Conservation (phyloP, 2,113 vertebrate species). For the Zosterops japonicus region DNA sequence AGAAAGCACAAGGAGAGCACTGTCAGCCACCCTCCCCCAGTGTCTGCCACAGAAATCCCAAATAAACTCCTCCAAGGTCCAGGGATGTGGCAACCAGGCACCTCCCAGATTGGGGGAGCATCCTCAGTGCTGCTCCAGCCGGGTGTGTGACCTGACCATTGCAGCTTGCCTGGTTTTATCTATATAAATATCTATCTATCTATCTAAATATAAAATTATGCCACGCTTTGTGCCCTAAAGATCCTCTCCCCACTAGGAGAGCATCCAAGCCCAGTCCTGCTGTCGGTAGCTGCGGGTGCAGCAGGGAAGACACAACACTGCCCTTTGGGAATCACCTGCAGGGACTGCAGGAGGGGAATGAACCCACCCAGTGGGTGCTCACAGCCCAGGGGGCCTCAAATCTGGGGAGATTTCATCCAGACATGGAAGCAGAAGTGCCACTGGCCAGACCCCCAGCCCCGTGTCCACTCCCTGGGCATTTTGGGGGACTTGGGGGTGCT, state of each 20-base stretch:
- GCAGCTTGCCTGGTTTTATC: neutral
- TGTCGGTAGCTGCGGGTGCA: neutral
- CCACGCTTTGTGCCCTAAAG: neutral
- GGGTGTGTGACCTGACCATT: accelerated
- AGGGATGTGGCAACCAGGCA: neutral
- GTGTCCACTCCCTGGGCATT: neutral
- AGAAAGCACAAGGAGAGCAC: neutral
- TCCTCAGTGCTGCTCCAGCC: neutral
- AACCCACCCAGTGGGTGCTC: neutral
- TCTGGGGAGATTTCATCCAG: neutral
- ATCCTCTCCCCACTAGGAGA: neutral
- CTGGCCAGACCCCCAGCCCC: accelerated
- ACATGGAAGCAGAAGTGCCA: neutral
- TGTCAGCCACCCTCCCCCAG: neutral
- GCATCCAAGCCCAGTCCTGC: accelerated
- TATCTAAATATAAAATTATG: neutral
- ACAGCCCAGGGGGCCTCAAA: neutral
- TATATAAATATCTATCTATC: neutral
- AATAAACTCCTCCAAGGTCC: neutral
- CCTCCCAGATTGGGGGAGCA: neutral
- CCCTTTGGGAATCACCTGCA: accelerated
- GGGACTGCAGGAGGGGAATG: neutral
- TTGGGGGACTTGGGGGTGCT: neutral
- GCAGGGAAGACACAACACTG: accelerated
- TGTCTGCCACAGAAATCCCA: neutral